Percentiles rank a stretch among this genome's conserved stretches.
These are phyloP conservation scores for Toxonevra muliebris DNA, from an alignment of 2,888 invertebrate species.

Conservation along the genomic window DNA sequence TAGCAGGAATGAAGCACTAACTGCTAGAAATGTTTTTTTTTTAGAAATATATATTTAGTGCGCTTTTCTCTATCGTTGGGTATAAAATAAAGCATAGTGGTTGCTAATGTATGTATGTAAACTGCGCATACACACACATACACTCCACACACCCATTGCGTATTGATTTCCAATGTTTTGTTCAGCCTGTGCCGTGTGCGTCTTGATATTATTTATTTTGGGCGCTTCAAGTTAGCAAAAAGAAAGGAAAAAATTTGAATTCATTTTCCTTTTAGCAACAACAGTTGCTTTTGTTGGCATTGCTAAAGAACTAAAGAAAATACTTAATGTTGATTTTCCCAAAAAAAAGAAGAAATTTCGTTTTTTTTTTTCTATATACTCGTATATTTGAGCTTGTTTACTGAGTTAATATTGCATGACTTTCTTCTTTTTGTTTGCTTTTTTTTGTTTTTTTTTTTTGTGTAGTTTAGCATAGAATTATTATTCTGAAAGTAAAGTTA, in stretches of 20 bases:
- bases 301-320: neutral
- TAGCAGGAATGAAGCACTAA: no score
- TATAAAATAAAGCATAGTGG: no score
- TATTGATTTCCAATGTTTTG: slow-evolving; percentile 30
- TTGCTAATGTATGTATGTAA: no score
- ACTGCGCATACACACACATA: no score
- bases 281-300: neutral
- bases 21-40: no score
- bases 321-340: neutral
- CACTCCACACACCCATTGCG: slow-evolving; percentile 11
- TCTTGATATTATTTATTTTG: neutral
- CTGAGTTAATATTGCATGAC: slow-evolving; percentile 50
- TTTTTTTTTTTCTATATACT: neutral
- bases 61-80: neutral
- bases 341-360: slow-evolving; percentile 3
- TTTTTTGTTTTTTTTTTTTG: slow-evolving; percentile 13
- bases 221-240: neutral
- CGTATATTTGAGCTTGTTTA: slow-evolving; percentile 7
- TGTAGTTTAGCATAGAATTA: slow-evolving; percentile 15
- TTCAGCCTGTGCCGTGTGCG: slow-evolving; percentile 9
- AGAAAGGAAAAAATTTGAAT: slow-evolving; percentile 1
- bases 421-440: slow-evolving; percentile 32
- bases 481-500: slow-evolving; percentile 34
- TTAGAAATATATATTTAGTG: neutral
- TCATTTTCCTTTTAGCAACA: neutral